Conservation (phyloP, 2,888 invertebrate genomes). For the Nemotelus pantherinus region DNA sequence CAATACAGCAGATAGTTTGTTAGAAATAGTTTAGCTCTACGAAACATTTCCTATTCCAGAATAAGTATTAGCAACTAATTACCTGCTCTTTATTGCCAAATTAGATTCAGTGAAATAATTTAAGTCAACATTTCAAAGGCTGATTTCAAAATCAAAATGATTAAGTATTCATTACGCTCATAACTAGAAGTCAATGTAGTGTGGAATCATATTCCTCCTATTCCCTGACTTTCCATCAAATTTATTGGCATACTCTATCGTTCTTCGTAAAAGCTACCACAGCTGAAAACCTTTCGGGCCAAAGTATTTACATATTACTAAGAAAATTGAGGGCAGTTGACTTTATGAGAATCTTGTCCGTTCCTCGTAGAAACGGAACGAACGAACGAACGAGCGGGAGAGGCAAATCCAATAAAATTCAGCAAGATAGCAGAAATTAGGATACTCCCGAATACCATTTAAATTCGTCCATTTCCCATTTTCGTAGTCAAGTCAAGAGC, state of each 20-base stretch:
- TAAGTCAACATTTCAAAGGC: too few relatives aligned
- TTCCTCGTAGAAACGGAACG: neutral
- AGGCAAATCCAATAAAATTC: slow-evolving; percentile 11
- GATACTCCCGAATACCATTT: slow-evolving; percentile 18
- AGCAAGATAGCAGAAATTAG: slow-evolving; percentile 16
- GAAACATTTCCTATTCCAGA: too few relatives aligned
- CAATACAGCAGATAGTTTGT: too few relatives aligned
- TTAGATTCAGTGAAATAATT: too few relatives aligned
- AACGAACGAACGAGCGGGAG: neutral
- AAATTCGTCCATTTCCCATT: neutral
- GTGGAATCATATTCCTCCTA: neutral
- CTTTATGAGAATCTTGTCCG: slow-evolving; percentile 21
- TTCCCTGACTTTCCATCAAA: neutral
- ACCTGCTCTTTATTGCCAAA: too few relatives aligned
- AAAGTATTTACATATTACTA: slow-evolving; percentile 26
- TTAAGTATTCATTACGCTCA: neutral
- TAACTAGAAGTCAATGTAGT: neutral
- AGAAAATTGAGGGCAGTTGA: slow-evolving; percentile 31
- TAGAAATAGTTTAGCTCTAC: too few relatives aligned
- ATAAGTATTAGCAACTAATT: too few relatives aligned
- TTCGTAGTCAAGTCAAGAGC: neutral
- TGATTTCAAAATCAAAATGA: neutral
- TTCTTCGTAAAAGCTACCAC: slow-evolving; percentile 6
- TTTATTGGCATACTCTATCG: slow-evolving; percentile 8
- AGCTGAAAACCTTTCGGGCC: neutral